Evolutionary conservation across 2,113 vertebrate species (phyloP), one percentile per base, ranked within the genome.

Genomic region (Cynocephalus volans): DNA sequence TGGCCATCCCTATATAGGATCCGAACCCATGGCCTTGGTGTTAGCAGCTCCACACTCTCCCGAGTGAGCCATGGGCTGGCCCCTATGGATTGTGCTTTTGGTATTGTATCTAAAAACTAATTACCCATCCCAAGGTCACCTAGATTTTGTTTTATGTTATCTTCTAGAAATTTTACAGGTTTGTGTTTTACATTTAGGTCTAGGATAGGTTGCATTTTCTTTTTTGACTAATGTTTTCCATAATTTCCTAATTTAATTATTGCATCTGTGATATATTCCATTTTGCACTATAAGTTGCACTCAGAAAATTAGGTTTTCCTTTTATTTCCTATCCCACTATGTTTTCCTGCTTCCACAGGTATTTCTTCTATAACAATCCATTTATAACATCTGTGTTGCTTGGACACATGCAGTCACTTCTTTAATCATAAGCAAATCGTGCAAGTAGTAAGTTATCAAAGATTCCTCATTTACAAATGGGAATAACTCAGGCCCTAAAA

Each of bases 271-370:
- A 72, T 77, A 2, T 79, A 64, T 67, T 80, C 50, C n/a, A 70
- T 52, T 90, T 89, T 50, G 48, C 48, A 65, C 6, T 93, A 2
- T 70, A n/a, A 73, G 69, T 60, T 65, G 8, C 14, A 13, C 54
- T 95, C 15, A 80, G 80, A 69, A 93, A 82, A 70, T 91, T 65
- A 70, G 52, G 9, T 13, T 70, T 62, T 86, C 79, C 17, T 91
- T 62, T 84, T 45, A 28, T 19, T 70, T 90, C 50, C 24, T 64
- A 50, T 36, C 12, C 67, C 31, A 17, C 33, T 73, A 12, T 50
- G 33, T 50, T 84, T 93, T 67, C 26, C 36, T 73, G 18, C 79
- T 93, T 54, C 41, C n/a, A 69, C 11, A 19, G 28, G 2, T 21
- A 48, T 67, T 77, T 93, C 58, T 84, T 88, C 54, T 65, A 14